Evolutionary conservation across 2,888 invertebrate species (phyloP).

Genomic region (Drosophila kambysellisi): DNA sequence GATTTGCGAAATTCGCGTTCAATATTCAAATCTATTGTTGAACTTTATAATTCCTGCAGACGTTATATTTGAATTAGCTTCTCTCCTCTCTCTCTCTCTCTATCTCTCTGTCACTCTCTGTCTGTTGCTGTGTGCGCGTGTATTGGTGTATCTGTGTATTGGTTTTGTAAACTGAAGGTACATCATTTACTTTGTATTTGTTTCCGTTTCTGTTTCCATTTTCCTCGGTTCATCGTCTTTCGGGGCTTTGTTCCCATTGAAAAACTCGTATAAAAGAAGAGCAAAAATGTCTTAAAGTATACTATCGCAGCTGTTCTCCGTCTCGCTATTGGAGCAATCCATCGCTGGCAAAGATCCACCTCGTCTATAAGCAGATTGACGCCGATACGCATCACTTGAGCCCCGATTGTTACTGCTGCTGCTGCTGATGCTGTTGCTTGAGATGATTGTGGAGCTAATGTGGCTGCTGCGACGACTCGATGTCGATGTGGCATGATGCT

Average conservation of each 20-base stretch:
- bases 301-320: conserved; percentile 85
- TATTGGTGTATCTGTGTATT: conserved; percentile 16
- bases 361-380: conserved; percentile 65
- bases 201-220: conserved; percentile 1
- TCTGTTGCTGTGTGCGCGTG: conserved; percentile 1
- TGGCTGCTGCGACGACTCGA: conserved; percentile 61
- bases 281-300: conserved; percentile 50
- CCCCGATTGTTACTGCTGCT: conserved; percentile 30
- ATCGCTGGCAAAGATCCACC: conserved; percentile 82
- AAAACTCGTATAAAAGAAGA: not conserved
- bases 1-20: conserved; percentile 62
- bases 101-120: not conserved
- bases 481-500: not conserved
- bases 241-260: not conserved
- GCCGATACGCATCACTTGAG: conserved; percentile 31
- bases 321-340: conserved; percentile 83
- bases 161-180: conserved; percentile 76
- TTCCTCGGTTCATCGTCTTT: not conserved
- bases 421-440: conserved; percentile 4
- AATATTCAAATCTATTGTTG: conserved; percentile 30
- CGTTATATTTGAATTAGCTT: conserved; percentile 39
- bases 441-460: conserved; percentile 29
- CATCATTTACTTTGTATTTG: conserved; percentile 46
- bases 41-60: conserved; percentile 60
- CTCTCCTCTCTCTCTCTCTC: not conserved